A percentile compares a stretch with the other conserved stretches of the same genome.
These are phyloP conservation scores for Listronotus bonariensis DNA, from an alignment of 1,140 invertebrate species.

Conservation along the genomic window DNA sequence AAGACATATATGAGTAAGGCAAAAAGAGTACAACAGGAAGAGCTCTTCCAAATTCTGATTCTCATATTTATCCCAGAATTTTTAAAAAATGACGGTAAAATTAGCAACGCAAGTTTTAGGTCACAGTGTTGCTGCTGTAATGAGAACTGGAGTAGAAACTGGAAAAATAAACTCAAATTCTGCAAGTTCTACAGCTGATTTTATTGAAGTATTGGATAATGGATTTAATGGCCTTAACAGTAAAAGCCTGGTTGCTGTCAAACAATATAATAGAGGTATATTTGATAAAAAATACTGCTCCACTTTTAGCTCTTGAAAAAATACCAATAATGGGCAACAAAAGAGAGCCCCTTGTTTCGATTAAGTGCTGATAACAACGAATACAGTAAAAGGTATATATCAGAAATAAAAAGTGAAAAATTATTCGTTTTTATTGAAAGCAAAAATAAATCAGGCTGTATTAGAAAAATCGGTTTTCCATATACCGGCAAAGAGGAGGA, in stretches of 20 bases:
- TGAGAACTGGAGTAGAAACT: slow-evolving; percentile 39
- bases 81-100: slow-evolving; percentile 48
- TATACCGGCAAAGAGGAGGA: too few relatives aligned
- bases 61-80: slow-evolving; percentile 44
- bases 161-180: slow-evolving; percentile 37
- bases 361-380: too few relatives aligned
- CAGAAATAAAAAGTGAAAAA: too few relatives aligned
- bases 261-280: slow-evolving; percentile 2
- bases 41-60: slow-evolving; percentile 39
- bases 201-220: slow-evolving; percentile 39
- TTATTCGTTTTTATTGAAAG: too few relatives aligned
- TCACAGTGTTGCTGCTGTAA: slow-evolving; percentile 36
- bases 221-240: slow-evolving; percentile 42
- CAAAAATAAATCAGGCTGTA: too few relatives aligned
- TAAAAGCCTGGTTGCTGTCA: slow-evolving; percentile 32
- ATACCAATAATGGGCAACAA: too few relatives aligned
- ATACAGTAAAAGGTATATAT: too few relatives aligned
- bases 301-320: too few relatives aligned
- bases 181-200: slow-evolving; percentile 36
- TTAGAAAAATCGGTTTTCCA: too few relatives aligned
- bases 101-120: slow-evolving; percentile 46
- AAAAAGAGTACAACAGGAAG: slow-evolving; percentile 26
- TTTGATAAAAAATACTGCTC: too few relatives aligned
- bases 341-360: too few relatives aligned
- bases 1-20: slow-evolving; percentile 2